Base-by-base conservation (phyloP, 2,113 vertebrate genomes). In the Cyanistes caeruleus region DNA sequence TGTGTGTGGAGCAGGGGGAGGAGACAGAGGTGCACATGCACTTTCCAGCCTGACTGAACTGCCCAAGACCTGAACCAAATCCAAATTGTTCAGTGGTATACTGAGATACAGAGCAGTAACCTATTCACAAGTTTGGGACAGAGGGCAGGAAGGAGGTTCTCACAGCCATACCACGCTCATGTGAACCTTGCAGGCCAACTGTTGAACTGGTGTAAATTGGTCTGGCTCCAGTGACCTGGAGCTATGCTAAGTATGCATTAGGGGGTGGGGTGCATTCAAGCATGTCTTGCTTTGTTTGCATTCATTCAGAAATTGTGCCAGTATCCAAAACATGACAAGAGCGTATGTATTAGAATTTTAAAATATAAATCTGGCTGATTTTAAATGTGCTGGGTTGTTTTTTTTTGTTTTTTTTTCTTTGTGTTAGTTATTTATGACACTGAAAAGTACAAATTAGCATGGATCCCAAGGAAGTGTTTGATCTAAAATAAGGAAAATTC, bases 201-300 rank as follows among this genome's bases (percentile, higher is more conserved):
- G 73, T 10, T 87, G 70, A 55, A 59, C 76, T 93, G 68, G 44
- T 70, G 79, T 86, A 84, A 93, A 94, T 41, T 86, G 92, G 75
- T 93, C 85, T 94, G 90, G 85, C 92, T 88, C 86, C 73, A 39
- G 15, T 96, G 95, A 94, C 87, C 76, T 92, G 80, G 17, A 94
- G 96, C 90, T 95, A 95, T 92, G 90, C 86, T 89, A 82, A 92
- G 79, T 81, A 93, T 93, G 88, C 65, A 15, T 72, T 80, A 68
- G 69, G 33, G 35, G 18, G 13, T 59, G 41, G 25, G 73, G 35
- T 82, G 79, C 52, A 64, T 87, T 94, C 76, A 92, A 39, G 88
- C 65, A 17, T 78, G 58, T 76, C 76, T 90, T 56, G 52, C 86
- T 95, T 93, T 94, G 79, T 95, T 86, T 90, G 73, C 31, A 12